Evolutionary conservation across 2,797 vertebrate genomes (phyloP), one percentile per base, ranked within the genome.

Genomic region (Spinibarbus caldwelli): DNA sequence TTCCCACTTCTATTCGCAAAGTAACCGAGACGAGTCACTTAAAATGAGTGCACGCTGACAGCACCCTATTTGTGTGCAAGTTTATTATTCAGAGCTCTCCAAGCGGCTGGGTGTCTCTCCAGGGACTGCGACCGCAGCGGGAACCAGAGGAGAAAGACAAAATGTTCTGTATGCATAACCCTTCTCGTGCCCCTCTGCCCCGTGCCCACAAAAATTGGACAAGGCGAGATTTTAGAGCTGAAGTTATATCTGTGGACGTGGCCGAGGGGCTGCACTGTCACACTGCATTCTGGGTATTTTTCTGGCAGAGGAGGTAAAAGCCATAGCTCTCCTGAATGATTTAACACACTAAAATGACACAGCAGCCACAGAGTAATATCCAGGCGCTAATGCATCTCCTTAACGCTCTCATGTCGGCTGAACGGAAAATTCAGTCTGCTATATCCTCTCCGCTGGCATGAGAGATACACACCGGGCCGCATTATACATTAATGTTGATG

Each of bases 81-180:
- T 78, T 78, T 54, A 68, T 84, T 70, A 84, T 79, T 54, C 68
- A 0, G 47, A 31, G 68, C 36, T 70, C 23, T 71, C 62, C 0
- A 23, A 70, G 57, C 57, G 0, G 43, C 64, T 41, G 43, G 81
- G 76, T 79, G 47, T 71, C 83, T 78, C 41, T 73, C 54, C 54
- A 15, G 80, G 80, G 80, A 54, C 49, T 72, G 34, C 17, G 10
- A 71, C 10, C 17, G 10, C 26, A 15, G 45, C 5, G 52, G 45
- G 34, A 21, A 49, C 21, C n/a, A 73, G 52, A 80, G 41, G 64
- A 67, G 41, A 72, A 68, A 45, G 73, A 79, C 21, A 38, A 57
- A 85, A 83, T 62, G 23, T 47, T 85, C 83, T 89, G 84, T 83
- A 86, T 87, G 88, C 87, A 82, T 83, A 84, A 86, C 88, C 87